Base-by-base conservation (phyloP, 2,113 vertebrate genomes). In the Meles meles region DNA sequence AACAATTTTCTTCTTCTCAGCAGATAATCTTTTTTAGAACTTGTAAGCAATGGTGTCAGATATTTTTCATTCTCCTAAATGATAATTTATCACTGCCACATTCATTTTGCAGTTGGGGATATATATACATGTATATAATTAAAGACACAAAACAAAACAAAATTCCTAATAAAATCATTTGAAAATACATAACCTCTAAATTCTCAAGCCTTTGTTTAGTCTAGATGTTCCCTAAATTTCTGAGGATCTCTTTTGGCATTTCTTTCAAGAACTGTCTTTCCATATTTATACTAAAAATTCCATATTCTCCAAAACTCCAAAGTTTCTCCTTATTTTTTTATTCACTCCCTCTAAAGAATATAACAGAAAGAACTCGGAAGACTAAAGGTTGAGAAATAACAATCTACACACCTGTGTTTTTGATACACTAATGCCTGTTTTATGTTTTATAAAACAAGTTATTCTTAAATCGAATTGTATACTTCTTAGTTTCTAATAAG, bases 31-130 rank as follows among this genome's bases (percentile, higher is more conserved):
- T 90, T 93, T 74, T 52, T 27, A 37, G n/a, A 31, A 6, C 44
- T 42, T 89, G 85, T 10, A 81, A 90, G 71, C 52, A 81, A 59
- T 37, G 27, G 20, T 88, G 44, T 14, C 63, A 89, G 61, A 27
- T 81, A 94, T 67, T 94, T 97, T 96, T 86, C 52, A 81, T 27
- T 74, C 34, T 76, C n/a, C 44, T 44, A 59, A 67, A 17, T 72
- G 27, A 72, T 44, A 92, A 88, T 71, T 74, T 77, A 69, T 61
- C 31, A 96, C 18, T 88, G 27, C 14, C 13, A 74, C 2, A 55
- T 61, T 84, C 47, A 83, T 89, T 89, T 92, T 84, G 29, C 44
- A 90, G 63, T 47, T 85, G 29, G 8, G 63, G 47, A 80, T 59
- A 83, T 42, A 84, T 5, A 63, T 37, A 63, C 10, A 31, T 18